Evolutionary conservation across 37 sponge, comb jelly and placozoan genomes (phyloP).

Genomic region (Chondrilla cf. caribensis): DNA sequence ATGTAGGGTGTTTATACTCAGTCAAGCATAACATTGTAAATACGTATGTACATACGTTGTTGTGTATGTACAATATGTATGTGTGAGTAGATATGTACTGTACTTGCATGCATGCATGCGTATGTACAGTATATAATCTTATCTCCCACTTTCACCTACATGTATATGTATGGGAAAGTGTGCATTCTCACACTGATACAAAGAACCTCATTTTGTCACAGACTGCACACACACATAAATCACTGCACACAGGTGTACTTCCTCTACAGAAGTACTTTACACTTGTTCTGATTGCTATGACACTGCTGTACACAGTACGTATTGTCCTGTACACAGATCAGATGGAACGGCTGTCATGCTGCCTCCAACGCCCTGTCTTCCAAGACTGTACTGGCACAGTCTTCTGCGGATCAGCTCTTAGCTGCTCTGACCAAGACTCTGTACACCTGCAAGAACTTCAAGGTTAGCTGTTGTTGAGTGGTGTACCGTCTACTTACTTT

Average conservation of each 20-base stretch:
- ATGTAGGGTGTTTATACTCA: no score
- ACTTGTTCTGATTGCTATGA: not conserved
- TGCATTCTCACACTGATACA: no score
- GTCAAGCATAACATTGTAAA: not conserved
- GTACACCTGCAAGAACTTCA: slow-evolving; percentile 15
- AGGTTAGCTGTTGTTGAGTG: not conserved
- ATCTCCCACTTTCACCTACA: no score
- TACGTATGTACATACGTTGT: no score
- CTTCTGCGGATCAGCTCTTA: not conserved
- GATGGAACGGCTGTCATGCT: slow-evolving; percentile 12
- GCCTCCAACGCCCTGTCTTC: not conserved
- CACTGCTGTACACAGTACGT: no score
- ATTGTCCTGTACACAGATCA: not conserved
- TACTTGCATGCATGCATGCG: no score
- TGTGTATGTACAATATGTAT: no score
- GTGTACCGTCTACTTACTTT: not conserved
- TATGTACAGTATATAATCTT: no score
- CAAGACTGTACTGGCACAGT: not conserved
- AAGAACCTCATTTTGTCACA: no score
- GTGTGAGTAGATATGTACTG: no score
- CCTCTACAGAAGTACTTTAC: not conserved
- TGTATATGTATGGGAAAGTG: no score
- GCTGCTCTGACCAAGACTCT: not conserved
- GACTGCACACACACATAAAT: no score
- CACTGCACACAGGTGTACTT: not conserved